Percentiles rank a stretch among this genome's conserved stretches.
Conservation (phyloP, 2,888 invertebrate genomes). For the Nematopogon swammerdamellus region DNA sequence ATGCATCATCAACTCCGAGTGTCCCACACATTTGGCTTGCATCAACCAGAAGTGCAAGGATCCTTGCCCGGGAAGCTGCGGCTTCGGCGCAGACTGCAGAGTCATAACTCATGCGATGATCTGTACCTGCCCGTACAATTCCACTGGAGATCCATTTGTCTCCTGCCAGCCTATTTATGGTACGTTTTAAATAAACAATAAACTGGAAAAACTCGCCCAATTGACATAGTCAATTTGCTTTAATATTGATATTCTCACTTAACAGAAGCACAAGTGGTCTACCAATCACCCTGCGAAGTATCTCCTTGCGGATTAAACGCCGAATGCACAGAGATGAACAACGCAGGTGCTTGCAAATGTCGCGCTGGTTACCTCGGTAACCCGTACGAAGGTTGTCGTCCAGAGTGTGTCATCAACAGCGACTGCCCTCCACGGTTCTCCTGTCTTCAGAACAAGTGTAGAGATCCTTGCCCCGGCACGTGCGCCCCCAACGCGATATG, state of each 20-base stretch:
- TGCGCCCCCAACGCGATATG: constrained; percentile 74
- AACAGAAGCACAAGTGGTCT: constrained; percentile 38
- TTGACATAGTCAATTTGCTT: too few species aligned
- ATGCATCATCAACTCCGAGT: constrained; percentile 67
- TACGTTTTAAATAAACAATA: constrained; percentile 19
- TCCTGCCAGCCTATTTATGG: constrained; percentile 40
- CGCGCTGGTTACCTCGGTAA: constrained; percentile 53
- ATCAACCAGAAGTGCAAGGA: constrained; percentile 67
- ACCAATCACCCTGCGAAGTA: constrained; percentile 61
- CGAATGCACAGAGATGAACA: constrained; percentile 60
- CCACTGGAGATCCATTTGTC: constrained; percentile 64
- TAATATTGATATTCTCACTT: too few species aligned
- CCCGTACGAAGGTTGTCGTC: constrained; percentile 65
- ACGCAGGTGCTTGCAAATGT: constrained; percentile 69
- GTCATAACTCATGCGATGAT: constrained; percentile 72
- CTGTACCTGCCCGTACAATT: constrained; percentile 60
- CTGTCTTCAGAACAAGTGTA: constrained; percentile 72
- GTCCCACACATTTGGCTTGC: constrained; percentile 61
- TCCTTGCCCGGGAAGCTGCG: constrained; percentile 68
- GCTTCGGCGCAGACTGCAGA: constrained; percentile 66
- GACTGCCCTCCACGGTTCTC: constrained; percentile 73
- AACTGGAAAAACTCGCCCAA: too few species aligned
- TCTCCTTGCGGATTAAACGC: constrained; percentile 68
- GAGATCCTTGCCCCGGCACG: constrained; percentile 74
- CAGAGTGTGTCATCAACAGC: constrained; percentile 76